These are phyloP conservation scores for Lytechinus variegatus DNA, from an alignment of 35 echinoderm and acorn worm species.

Conservation along the genomic window DNA sequence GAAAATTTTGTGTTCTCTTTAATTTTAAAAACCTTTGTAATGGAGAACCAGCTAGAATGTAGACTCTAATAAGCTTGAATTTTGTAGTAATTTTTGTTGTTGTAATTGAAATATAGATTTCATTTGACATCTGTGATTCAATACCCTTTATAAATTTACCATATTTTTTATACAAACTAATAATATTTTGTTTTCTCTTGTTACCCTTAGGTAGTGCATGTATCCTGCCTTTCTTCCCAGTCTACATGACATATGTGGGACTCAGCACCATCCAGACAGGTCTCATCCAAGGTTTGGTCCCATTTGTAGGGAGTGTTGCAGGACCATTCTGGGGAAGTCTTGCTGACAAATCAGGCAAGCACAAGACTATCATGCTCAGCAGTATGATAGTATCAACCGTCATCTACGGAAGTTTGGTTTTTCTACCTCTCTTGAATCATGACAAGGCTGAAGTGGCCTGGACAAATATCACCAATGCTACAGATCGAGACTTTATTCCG, in stretches of 20 bases:
- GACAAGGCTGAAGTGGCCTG: neutral
- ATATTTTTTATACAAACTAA: no score
- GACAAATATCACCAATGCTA: neutral
- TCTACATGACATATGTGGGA: constrained; percentile 74
- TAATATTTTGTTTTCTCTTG: constrained; percentile 37
- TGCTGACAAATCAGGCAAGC: constrained; percentile 79
- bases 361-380: constrained; percentile 64
- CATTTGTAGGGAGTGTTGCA: constrained; percentile 56
- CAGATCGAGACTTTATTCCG: neutral
- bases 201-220: constrained; percentile 61
- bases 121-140: no score
- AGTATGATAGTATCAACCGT: neutral
- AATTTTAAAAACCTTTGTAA: no score
- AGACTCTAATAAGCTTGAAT: no score
- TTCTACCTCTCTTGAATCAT: neutral
- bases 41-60: no score
- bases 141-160: no score
- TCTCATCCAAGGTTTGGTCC: constrained; percentile 80
- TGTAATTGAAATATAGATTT: no score
- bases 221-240: constrained; percentile 75
- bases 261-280: constrained; percentile 71
- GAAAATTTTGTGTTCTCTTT: no score
- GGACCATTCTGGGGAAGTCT: constrained; percentile 81
- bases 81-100: no score
- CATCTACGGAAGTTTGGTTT: neutral